phyloP scores from a whole-genome alignment of 2,797 vertebrate species.

The Hydrophis major region DNA sequence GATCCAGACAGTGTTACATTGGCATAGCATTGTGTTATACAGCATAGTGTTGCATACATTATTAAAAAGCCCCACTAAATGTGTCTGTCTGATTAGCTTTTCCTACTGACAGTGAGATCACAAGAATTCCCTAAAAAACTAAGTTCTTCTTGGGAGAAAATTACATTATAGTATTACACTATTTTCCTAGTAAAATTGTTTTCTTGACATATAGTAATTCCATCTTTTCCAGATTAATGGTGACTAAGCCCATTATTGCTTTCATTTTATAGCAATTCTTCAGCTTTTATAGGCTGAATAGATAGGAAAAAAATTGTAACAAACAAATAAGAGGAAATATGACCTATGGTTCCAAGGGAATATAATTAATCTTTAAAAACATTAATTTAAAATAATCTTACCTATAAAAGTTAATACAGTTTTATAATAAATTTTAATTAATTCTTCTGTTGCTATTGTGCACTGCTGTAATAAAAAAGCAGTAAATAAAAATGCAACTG shows the following conservation, averaged over 20 bases:
- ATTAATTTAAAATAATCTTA: constrained; percentile 6
- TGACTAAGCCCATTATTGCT: not conserved
- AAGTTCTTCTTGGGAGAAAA: not conserved
- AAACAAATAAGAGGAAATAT: not conserved
- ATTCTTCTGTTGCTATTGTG: not conserved
- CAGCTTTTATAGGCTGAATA: not conserved
- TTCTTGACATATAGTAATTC: not conserved
- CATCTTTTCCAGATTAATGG: not conserved
- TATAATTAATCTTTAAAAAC: not conserved
- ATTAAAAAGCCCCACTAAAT: not conserved
- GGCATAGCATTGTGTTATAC: not conserved
- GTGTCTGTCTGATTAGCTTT: not conserved
- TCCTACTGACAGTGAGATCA: not conserved
- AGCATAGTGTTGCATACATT: not conserved
- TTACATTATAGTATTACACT: not conserved
- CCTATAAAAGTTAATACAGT: not conserved
- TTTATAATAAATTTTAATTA: no score
- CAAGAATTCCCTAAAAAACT: not conserved
- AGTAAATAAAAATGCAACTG: not conserved
- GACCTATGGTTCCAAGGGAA: not conserved
- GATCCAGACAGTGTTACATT: not conserved
- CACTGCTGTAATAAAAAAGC: not conserved
- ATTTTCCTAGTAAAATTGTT: not conserved
- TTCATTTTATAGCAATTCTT: not conserved
- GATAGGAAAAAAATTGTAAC: not conserved